Conservation (phyloP, 2,797 vertebrate genomes). For the Acanthurus leucopareius region DNA sequence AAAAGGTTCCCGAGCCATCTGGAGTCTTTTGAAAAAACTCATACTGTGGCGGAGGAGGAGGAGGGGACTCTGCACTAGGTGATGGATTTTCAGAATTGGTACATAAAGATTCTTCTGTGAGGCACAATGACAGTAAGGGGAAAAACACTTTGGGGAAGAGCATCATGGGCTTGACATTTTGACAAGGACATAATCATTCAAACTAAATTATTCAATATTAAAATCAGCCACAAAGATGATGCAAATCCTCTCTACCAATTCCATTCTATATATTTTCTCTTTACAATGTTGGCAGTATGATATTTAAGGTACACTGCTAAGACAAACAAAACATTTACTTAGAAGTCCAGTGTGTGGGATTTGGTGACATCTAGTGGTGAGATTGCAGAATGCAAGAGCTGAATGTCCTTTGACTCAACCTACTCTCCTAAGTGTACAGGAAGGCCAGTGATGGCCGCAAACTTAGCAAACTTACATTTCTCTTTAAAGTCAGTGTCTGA, state of each 20-base stretch:
- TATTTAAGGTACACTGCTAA: not conserved
- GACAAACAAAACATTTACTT: no score
- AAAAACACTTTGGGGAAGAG: conserved; percentile 18
- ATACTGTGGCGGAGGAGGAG: conserved; percentile 28
- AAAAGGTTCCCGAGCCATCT: conserved; percentile 78
- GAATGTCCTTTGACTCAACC: no score
- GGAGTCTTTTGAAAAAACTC: conserved; percentile 74
- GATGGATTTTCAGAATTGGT: conserved; percentile 61
- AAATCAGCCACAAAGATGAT: conserved; percentile 26
- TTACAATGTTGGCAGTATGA: not conserved
- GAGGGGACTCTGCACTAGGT: conserved; percentile 54
- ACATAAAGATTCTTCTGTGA: conserved; percentile 46
- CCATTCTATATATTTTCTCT: not conserved
- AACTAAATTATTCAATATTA: conserved; percentile 38
- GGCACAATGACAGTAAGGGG: conserved; percentile 30
- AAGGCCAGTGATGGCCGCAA: no score
- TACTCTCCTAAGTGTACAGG: no score
- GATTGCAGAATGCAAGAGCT: no score
- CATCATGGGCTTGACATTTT: conserved; percentile 34
- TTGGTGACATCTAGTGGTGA: no score
- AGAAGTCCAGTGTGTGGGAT: no score
- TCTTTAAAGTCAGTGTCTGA: no score
- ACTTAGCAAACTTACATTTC: no score
- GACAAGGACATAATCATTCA: conserved; percentile 12
- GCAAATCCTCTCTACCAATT: not conserved